Evolutionary conservation across 2,797 vertebrate species (phyloP).

Genomic region (Characodon lateralis): DNA sequence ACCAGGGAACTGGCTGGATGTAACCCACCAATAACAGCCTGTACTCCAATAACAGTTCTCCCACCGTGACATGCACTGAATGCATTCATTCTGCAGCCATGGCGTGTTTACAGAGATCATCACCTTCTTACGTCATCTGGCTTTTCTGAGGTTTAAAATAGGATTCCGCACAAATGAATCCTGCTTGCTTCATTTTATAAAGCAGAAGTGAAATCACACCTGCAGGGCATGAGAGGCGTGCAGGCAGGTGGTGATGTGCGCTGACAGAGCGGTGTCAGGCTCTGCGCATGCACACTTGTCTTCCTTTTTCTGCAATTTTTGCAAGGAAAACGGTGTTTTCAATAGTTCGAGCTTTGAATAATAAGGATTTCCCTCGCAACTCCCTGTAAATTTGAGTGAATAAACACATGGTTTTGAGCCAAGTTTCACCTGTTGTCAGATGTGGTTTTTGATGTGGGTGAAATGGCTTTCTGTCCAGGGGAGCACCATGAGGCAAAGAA

Average conservation of each 20-base stretch:
- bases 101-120: slow-evolving; percentile 19
- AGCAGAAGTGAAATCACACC: neutral
- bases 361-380: slow-evolving; percentile 5
- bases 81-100: slow-evolving; percentile 9
- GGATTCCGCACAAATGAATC: neutral
- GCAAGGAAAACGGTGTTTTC: slow-evolving; percentile 28
- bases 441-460: neutral
- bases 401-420: slow-evolving; percentile 19
- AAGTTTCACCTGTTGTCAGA: slow-evolving; percentile 16
- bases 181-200: neutral
- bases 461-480: neutral
- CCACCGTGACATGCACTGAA: neutral
- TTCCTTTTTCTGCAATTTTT: slow-evolving; percentile 23
- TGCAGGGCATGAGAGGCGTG: slow-evolving; percentile 14
- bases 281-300: slow-evolving; percentile 30
- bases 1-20: neutral
- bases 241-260: slow-evolving; percentile 7
- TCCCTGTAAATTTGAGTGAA: slow-evolving; percentile 18
- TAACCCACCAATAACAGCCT: neutral
- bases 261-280: neutral
- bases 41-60: neutral
- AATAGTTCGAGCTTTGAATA: slow-evolving; percentile 25
- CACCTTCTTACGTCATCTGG: slow-evolving; percentile 35
- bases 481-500: too few species aligned
- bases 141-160: slow-evolving; percentile 17